Evolutionary conservation across 2,888 invertebrate species (phyloP), one percentile per base, ranked within the genome.

Genomic region (Epinotia bilunana): DNA sequence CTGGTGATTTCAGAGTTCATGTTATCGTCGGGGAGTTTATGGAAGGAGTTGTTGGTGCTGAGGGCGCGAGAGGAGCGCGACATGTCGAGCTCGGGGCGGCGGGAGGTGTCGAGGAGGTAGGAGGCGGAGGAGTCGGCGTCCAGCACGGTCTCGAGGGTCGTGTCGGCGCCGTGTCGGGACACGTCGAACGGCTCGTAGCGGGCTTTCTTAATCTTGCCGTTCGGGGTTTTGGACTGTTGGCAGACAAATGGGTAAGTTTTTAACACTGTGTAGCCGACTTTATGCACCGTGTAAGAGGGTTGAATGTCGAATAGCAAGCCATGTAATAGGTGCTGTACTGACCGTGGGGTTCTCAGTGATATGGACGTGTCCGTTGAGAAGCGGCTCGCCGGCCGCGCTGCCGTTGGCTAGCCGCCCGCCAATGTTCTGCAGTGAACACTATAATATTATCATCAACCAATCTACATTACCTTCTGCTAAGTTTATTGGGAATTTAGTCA

Each of bases 291-390:
- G 53, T 7, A 13, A 53, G 49, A 49, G 6, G 53, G 53, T 53
- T 13, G 13, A n/a, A 53, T n/a, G 6, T 53, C 7, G 13, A 53
- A 53, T 5, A n/a, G 53, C 16, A 53, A 43, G 43, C 12, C 46
- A 11, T 58, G 20, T 23, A 18, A 39, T 18, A 18, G 11, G 39
- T 43, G 46, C n/a, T 16, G 16, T 79, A 85, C 90, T 91, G 87
- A 96, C 96, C 90, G 95, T 95, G 71, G 96, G 96, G 89, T 96
- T 96, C 89, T 96, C 96, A 60, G 95, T 96, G 78, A 96, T 96
- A 82, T 95, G 95, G 58, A 95, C 94, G 80, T 95, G 94, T 0
- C 95, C 95, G 81, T 95, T 95, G 20, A 95, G 92, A 78, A 96
- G 85, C 3, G 94, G 94, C 77, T 94, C 92, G 5, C 91, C 93